A percentile compares a stretch with the other conserved stretches of the same genome.
Evolutionary conservation across 2,797 vertebrate genomes (phyloP).

Genomic region (Spinus olivaceus): DNA sequence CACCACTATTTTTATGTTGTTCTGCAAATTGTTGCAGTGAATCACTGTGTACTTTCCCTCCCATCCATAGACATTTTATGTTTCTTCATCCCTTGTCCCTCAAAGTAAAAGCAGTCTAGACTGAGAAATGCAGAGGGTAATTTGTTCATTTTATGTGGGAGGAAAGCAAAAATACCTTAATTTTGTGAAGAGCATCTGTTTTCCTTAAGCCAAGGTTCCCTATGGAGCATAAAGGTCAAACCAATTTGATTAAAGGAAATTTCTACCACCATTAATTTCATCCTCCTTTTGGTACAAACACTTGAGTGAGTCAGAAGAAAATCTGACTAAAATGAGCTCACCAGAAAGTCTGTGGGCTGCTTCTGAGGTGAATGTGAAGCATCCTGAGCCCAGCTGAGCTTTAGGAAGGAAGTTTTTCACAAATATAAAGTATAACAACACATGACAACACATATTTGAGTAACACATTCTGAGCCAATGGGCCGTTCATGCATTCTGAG

Average conservation of each 20-base stretch:
- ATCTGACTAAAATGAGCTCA: neutral
- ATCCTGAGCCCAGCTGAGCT: neutral
- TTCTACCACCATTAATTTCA: neutral
- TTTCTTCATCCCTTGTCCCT: neutral
- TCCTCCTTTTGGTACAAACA: neutral
- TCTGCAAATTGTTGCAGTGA: constrained; percentile 39
- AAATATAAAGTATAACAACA: neutral
- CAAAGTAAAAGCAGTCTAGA: constrained; percentile 22
- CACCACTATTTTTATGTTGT: constrained; percentile 48
- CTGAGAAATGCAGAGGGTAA: neutral
- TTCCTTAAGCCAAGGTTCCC: neutral
- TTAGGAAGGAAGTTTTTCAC: neutral
- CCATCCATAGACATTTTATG: neutral
- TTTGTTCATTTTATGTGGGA: neutral
- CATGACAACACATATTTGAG: neutral
- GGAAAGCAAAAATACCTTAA: constrained; percentile 19
- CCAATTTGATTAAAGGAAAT: neutral
- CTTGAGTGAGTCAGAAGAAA: neutral
- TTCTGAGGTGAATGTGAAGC: neutral
- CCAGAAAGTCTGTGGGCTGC: neutral
- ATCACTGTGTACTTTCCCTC: constrained; percentile 39
- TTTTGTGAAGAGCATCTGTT: neutral
- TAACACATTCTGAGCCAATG: neutral
- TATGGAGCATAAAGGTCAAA: neutral
- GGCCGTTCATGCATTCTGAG: neutral